Evolutionary conservation across 2,888 invertebrate genomes (phyloP).

Genomic region (Melipona beecheii): DNA sequence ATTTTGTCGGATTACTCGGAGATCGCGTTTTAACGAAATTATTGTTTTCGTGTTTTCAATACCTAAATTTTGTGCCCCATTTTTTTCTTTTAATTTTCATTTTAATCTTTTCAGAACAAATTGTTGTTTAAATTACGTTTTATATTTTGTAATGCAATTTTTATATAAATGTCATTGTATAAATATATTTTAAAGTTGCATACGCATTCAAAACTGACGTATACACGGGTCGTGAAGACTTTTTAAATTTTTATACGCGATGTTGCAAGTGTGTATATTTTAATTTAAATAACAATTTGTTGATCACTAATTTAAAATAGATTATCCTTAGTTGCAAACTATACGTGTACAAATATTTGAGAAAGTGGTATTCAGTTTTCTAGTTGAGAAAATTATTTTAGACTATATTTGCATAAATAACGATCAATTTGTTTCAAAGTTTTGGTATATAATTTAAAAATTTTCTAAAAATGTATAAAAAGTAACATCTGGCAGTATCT

Average conservation of each 20-base stretch:
- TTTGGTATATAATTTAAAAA: not conserved
- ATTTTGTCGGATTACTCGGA: conserved; percentile 1
- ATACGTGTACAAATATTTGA: not conserved
- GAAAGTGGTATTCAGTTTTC: not conserved
- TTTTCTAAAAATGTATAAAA: not conserved
- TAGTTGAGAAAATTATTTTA: not conserved
- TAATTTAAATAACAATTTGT: conserved; percentile 1
- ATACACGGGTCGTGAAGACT: too few relatives aligned
- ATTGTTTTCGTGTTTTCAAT: not conserved
- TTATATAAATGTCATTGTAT: too few relatives aligned
- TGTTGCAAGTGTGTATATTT: not conserved
- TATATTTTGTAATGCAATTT: too few relatives aligned
- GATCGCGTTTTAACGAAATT: not conserved
- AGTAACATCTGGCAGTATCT: not conserved
- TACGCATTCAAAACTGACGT: too few relatives aligned
- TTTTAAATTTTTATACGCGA: too few relatives aligned
- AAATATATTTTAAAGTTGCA: too few relatives aligned
- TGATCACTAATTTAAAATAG: not conserved
- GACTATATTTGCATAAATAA: not conserved
- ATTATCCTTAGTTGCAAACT: not conserved
- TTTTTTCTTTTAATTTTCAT: too few relatives aligned
- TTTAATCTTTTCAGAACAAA: too few relatives aligned
- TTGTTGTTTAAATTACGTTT: too few relatives aligned
- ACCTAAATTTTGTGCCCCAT: too few relatives aligned
- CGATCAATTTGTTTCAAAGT: not conserved